A percentile compares a stretch with the other conserved stretches of the same genome.
Conservation (phyloP, 1,140 invertebrate genomes). For the Lepidurus arcticus region DNA sequence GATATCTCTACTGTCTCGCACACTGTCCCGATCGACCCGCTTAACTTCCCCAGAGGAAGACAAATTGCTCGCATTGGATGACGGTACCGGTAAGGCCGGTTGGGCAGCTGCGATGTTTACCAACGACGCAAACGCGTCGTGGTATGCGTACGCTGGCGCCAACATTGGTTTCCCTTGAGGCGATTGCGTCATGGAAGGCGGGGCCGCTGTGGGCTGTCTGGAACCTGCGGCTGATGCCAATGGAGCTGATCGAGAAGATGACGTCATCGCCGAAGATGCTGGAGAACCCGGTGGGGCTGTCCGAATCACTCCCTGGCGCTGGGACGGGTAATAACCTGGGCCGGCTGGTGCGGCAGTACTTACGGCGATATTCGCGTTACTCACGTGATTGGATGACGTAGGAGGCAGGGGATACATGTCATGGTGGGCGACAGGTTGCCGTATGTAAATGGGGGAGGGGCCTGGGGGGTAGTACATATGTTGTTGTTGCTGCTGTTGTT, state of each 20-base stretch:
- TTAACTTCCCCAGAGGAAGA: background rate
- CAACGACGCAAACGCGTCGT: conserved; percentile 75
- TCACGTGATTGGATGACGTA: background rate
- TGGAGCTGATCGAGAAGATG: background rate
- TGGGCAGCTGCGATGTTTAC: conserved; percentile 81
- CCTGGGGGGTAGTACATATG: conserved; percentile 1
- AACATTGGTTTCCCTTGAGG: background rate
- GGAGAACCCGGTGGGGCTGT: conserved; percentile 32
- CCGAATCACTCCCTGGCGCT: conserved; percentile 41
- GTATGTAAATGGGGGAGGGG: conserved; percentile 35
- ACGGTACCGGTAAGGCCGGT: conserved; percentile 72
- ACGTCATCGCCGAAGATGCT: conserved; percentile 28
- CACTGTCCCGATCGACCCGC: background rate
- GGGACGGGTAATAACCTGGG: conserved; percentile 31
- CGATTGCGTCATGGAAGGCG: conserved; percentile 12
- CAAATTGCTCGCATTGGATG: conserved; percentile 36
- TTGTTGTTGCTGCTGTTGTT: conserved; percentile 30
- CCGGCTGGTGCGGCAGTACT: conserved; percentile 25
- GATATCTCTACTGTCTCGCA: background rate
- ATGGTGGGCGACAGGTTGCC: conserved; percentile 29
- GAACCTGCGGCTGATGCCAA: background rate
- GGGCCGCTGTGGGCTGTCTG: background rate
- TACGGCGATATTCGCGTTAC: background rate
- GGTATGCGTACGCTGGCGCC: conserved; percentile 38
- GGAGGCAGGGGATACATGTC: background rate